Base-by-base conservation (phyloP, 2,113 vertebrate genomes). In the Puntigrus tetrazona region DNA sequence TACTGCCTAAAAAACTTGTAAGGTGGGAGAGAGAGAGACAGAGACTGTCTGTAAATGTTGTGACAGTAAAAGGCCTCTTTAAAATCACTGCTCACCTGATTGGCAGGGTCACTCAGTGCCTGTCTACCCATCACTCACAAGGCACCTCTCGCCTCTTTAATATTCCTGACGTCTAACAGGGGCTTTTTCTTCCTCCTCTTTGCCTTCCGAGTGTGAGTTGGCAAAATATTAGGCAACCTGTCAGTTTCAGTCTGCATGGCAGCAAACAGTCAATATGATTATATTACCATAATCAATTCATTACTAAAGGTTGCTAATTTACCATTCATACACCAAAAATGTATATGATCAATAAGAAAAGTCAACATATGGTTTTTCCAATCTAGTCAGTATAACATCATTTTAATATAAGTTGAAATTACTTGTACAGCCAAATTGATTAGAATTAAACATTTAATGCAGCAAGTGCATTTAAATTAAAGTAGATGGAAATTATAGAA, bases 101-200 rank as follows among this genome's bases (percentile, higher is more conserved):
- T 94, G 94, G 92, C 93, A 94, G 92, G 91, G 93, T 93, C 82
- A 86, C 82, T 86, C 91, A 90, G 89, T 90, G 88, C 88, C 91
- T 90, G 92, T 92, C 93, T 94, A 90, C 91, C 92, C 91, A 90
- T 91, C 92, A 92, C 92, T 93, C 94, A 92, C 89, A 91, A 89
- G 91, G 89, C 90, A 90, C 74, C 87, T 82, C 77, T 59, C 45
- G 38, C 87, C 80, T 91, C 91, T 89, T 94, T 92, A 93, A 92
- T 93, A 94, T 94, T 94, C 92, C 93, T 92, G 92, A 92, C 90
- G 89, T 92, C 89, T 89, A 86, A 92, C 91, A 83, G 86, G 59
- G 29, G 43, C 65, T 50, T 61, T 45, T 7, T 20, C 59, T 14
- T 61, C 47, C 31, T 52, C 47, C 18, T 61, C 34, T 41, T 18